A percentile compares a stretch with the other conserved stretches of the same genome.
Evolutionary conservation across 2,888 invertebrate species (phyloP).

Genomic region (Crepidodera aurea): DNA sequence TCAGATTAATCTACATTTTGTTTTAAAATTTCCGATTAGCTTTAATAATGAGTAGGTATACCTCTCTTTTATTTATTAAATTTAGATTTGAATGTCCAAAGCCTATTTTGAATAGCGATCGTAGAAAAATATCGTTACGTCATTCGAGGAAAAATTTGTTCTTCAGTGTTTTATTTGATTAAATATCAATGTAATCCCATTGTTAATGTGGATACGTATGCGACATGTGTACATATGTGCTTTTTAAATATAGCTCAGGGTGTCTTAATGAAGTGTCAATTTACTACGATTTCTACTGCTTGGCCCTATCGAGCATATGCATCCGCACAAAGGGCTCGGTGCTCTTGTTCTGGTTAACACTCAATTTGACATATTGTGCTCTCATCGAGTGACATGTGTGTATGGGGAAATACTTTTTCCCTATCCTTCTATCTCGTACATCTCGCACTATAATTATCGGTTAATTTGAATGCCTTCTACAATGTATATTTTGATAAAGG

Average conservation of each 20-base stretch:
- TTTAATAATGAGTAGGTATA: too few relatives aligned
- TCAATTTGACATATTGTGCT: conserved; percentile 62
- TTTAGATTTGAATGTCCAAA: too few relatives aligned
- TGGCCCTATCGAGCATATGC: conserved; percentile 51
- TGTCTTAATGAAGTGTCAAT: conserved; percentile 62
- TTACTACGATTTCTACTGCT: conserved; percentile 55
- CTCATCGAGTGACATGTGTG: conserved; percentile 42
- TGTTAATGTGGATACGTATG: conserved; percentile 40
- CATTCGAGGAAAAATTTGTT: too few relatives aligned
- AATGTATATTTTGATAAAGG: conserved; percentile 31
- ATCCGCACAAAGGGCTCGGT: conserved; percentile 34
- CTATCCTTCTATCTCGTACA: conserved; percentile 31
- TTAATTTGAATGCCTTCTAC: conserved; percentile 41
- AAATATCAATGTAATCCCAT: conserved; percentile 45
- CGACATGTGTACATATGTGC: conserved; percentile 55
- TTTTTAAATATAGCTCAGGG: conserved; percentile 55
- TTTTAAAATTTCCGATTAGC: too few relatives aligned
- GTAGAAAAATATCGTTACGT: too few relatives aligned
- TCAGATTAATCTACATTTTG: too few relatives aligned
- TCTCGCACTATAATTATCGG: conserved; percentile 43
- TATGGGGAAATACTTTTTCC: conserved; percentile 32
- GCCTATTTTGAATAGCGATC: too few relatives aligned
- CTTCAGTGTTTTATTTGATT: too few relatives aligned
- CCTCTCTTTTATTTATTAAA: too few relatives aligned
- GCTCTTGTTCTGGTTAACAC: conserved; percentile 56